phyloP scores from a whole-genome alignment of 2,888 invertebrate genomes.

The Seira sanloemensis region DNA sequence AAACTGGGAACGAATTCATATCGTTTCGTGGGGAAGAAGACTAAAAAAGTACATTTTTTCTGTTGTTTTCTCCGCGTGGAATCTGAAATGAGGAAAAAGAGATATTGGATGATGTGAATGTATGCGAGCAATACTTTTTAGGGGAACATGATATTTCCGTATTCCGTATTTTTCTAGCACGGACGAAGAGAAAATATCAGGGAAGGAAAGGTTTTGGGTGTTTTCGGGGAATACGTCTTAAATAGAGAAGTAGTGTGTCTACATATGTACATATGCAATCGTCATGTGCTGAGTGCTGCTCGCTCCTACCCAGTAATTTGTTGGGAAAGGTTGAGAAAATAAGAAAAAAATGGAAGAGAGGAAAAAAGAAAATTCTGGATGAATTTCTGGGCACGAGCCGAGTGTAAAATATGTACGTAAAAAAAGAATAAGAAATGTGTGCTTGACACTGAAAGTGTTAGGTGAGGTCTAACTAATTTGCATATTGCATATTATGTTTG shows the following conservation, averaged over 20 bases:
- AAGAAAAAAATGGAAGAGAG: background rate
- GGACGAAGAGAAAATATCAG: background rate
- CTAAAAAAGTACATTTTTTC: conserved; percentile 10
- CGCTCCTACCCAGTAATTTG: conserved; percentile 35
- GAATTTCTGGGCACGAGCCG: conserved; percentile 40
- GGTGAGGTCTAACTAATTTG: no score
- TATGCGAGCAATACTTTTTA: background rate
- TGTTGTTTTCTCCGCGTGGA: no score
- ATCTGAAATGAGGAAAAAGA: conserved; percentile 43
- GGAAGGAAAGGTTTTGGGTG: no score
- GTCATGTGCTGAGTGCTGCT: no score
- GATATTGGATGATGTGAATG: conserved; percentile 23
- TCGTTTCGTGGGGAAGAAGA: background rate
- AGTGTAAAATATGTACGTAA: background rate
- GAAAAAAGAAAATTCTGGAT: background rate
- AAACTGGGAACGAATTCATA: conserved; percentile 5
- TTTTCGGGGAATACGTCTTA: no score
- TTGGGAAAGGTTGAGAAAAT: conserved; percentile 53
- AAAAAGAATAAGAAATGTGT: background rate
- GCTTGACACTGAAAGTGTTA: no score
- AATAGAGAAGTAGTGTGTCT: no score
- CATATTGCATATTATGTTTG: no score
- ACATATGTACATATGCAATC: no score
- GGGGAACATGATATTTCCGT: conserved; percentile 55
- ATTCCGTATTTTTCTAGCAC: background rate